Conservation (phyloP, 2,888 invertebrate species). For the Idaea dimidiata region DNA sequence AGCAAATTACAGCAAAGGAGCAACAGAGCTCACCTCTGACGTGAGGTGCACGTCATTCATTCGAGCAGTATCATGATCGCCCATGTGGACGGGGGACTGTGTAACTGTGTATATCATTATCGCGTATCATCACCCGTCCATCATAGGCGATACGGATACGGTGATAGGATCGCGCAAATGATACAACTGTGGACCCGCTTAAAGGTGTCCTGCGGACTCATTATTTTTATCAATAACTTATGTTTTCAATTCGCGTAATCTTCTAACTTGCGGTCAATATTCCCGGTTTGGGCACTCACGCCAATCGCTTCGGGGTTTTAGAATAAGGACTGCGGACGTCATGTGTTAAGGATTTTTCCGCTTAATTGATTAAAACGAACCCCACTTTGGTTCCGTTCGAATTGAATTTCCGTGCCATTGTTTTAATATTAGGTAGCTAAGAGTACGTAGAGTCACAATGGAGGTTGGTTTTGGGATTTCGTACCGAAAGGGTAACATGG, state of each 20-base stretch:
- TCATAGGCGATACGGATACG: too few relatives aligned
- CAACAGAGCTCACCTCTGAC: too few relatives aligned
- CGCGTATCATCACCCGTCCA: too few relatives aligned
- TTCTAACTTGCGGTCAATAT: slow-evolving; percentile 33
- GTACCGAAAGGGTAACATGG: neutral
- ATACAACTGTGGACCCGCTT: too few relatives aligned
- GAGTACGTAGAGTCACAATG: neutral
- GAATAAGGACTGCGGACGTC: slow-evolving; percentile 61
- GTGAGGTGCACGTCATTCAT: too few relatives aligned
- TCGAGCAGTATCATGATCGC: too few relatives aligned
- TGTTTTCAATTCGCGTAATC: slow-evolving; percentile 5
- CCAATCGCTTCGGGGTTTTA: slow-evolving; percentile 59
- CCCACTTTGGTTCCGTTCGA: slow-evolving; percentile 35
- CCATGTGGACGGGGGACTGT: too few relatives aligned
- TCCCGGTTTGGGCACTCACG: slow-evolving; percentile 47
- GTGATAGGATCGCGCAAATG: too few relatives aligned
- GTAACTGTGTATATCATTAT: too few relatives aligned
- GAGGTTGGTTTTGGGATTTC: neutral
- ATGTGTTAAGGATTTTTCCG: slow-evolving; percentile 59
- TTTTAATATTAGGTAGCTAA: neutral
- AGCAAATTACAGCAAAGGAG: neutral
- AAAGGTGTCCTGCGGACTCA: too few relatives aligned
- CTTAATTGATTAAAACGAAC: slow-evolving; percentile 58
- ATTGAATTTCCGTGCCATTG: slow-evolving; percentile 15
- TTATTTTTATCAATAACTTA: slow-evolving; percentile 7